Evolutionary conservation across 2,888 invertebrate species (phyloP), one percentile per base, ranked within the genome.

Genomic region (Lasioglossum marginatum): DNA sequence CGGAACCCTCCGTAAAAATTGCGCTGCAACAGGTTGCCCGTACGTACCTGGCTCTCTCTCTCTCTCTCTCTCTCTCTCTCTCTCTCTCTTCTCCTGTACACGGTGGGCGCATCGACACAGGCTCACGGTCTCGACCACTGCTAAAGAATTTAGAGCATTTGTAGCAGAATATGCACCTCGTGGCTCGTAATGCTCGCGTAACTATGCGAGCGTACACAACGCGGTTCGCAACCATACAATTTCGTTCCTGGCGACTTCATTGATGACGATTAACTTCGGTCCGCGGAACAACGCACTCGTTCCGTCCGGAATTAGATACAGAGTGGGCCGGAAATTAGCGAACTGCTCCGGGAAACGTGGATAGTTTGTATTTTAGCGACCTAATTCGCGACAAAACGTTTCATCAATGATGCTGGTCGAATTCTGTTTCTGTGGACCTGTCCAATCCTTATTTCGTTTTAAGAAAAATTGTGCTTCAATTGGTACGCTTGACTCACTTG

Each of bases 1-100:
- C 83, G 83, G 87, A 90, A 91, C 81, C 87, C 88, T 89, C 78
- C 86, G 88, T 85, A 91, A 91, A 91, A 91, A 91, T 91, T 91
- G 88, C 82, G 83, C 90, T 14, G 91, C 91, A 91, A 91, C 91
- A 91, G 91, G 91, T 91, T 91, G 91, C 89, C 89, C 82, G 88
- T 91, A 90, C 57, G 83, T 90, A 90, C 88, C 86, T 86, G 83
- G 27, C 81, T 75, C 73, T 60, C 14, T 27, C 60, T 27, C 60
- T n/a, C 60, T 60, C 27, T 60, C n/a, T n/a, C n/a, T 27, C 57
- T 57, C n/a, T 6, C 57, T 57, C 8, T 57, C n/a, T 57, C 57
- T 57, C 52, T n/a, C 57, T 57, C 57, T 57, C 23, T n/a, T 14
- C 27, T 27, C 5, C 5, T 60, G 4, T 72, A 48, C 77, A 71